Evolutionary conservation across 2,113 vertebrate genomes (phyloP), one percentile per base, ranked within the genome.

Genomic region (Pluvialis apricaria): DNA sequence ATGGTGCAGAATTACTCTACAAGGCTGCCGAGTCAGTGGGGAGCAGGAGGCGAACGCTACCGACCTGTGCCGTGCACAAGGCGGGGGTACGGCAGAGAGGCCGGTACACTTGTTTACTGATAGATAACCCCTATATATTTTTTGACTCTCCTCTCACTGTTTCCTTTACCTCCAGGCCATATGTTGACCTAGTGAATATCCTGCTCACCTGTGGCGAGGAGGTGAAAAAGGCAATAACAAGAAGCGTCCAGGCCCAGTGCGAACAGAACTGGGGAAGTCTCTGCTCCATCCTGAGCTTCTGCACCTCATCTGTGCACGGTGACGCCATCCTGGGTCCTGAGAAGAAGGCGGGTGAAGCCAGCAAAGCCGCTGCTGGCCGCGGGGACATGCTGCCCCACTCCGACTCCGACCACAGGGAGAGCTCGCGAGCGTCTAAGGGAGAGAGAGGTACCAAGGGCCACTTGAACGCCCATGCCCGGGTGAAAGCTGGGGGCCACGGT

Each of bases 201-300:
- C 97, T 99, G 95, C 98, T 99, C 94, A 98, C 98, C 93, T 99
- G 99, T 3, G 99, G 99, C 10, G 99, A 99, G 87, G 99, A 99
- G 94, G 99, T 99, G 96, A 99, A 99, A 95, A 99, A 99, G 89
- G 99, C 99, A 4, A 95, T 99, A 96, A 99, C 99, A 1, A 98
- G 97, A 77, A 99, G 99, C 0, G 98, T 99, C 40, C 99, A 99
- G 76, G 97, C 98, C 38, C 99, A 99, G 97, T 99, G 99, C 1
- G 99, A 99, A 93, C 99, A 99, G 97, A 99, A 98, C 97, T 99
- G 99, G 99, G 99, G 99, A 19, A 98, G 99, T 21, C 98, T 99
- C 66, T 99, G 99, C 49, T 99, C 99, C 97, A 99, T 99, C 94
- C 96, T 99, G 89, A 99, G 99, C 88, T 99, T 99, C 97, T 99